Evolutionary conservation across 2,797 vertebrate genomes (phyloP).

Genomic region (Ispidina picta): DNA sequence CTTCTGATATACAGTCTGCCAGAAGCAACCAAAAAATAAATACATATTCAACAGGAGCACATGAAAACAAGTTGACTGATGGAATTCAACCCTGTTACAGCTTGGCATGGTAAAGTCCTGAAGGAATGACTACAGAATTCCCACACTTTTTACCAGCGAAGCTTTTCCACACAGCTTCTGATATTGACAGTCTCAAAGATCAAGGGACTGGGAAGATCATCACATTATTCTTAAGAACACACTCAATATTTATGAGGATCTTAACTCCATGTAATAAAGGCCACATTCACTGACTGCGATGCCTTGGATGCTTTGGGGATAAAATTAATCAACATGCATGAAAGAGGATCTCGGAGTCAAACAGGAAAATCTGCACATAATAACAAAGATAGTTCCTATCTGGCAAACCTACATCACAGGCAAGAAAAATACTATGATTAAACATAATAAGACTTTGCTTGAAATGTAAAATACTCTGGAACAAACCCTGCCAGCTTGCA

Average conservation of each 20-base stretch:
- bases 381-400: slow-evolving; percentile 42
- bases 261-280: slow-evolving; percentile 38
- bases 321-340: slow-evolving; percentile 55
- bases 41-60: background rate
- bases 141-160: background rate
- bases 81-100: background rate
- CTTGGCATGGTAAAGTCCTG: background rate
- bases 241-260: slow-evolving; percentile 52
- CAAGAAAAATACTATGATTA: slow-evolving; percentile 53
- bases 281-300: background rate
- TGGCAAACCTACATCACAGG: slow-evolving; percentile 33
- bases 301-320: slow-evolving; percentile 22
- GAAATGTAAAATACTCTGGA: slow-evolving; percentile 45
- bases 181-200: background rate
- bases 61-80: background rate
- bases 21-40: background rate
- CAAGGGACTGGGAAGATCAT: slow-evolving; percentile 2
- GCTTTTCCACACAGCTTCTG: background rate
- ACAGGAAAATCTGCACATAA: slow-evolving; percentile 54
- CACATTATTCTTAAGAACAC: slow-evolving; percentile 21
- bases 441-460: slow-evolving; percentile 41
- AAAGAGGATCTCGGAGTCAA: slow-evolving; percentile 36
- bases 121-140: slow-evolving; percentile 5
- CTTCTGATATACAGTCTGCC: background rate
- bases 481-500: background rate